A percentile compares a stretch with the other conserved stretches of the same genome.
Conservation (phyloP, 2,888 invertebrate genomes). For the Ornithoptera priamus region DNA sequence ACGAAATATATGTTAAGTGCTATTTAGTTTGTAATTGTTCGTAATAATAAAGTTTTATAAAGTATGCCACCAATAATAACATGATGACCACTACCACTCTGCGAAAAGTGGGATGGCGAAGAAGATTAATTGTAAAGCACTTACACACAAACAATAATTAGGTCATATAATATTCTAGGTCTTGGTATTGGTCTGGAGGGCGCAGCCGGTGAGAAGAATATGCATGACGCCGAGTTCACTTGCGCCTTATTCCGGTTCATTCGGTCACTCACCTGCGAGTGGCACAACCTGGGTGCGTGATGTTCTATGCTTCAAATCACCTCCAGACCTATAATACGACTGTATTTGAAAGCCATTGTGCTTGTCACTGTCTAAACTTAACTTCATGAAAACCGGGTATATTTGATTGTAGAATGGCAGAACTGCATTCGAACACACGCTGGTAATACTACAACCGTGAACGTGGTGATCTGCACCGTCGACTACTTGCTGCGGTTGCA, state of each 20-base stretch:
- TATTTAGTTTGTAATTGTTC: too few species aligned
- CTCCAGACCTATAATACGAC: background rate
- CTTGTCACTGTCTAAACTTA: too few species aligned
- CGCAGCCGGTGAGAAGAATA: constrained; percentile 98
- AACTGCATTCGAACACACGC: constrained; percentile 99
- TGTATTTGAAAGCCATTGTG: background rate
- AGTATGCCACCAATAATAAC: too few species aligned
- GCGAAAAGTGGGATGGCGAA: too few species aligned
- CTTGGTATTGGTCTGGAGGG: constrained; percentile 93
- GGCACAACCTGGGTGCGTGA: constrained; percentile 95
- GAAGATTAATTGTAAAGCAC: background rate
- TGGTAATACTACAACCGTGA: constrained; percentile 99
- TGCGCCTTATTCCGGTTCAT: constrained; percentile 99
- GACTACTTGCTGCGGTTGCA: constrained; percentile 98
- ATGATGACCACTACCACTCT: too few species aligned
- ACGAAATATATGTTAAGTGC: too few species aligned
- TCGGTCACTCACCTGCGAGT: constrained; percentile 99
- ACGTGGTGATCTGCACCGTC: constrained; percentile 99
- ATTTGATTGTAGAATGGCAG: constrained; percentile 92
- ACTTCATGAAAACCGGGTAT: background rate
- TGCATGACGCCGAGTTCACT: constrained; percentile 99
- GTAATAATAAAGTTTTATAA: background rate
- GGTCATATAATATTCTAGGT: constrained; percentile 61
- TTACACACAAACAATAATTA: background rate
- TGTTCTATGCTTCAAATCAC: background rate